phyloP scores from a whole-genome alignment of 2,113 vertebrate genomes.

The Phaethornis superciliosus region DNA sequence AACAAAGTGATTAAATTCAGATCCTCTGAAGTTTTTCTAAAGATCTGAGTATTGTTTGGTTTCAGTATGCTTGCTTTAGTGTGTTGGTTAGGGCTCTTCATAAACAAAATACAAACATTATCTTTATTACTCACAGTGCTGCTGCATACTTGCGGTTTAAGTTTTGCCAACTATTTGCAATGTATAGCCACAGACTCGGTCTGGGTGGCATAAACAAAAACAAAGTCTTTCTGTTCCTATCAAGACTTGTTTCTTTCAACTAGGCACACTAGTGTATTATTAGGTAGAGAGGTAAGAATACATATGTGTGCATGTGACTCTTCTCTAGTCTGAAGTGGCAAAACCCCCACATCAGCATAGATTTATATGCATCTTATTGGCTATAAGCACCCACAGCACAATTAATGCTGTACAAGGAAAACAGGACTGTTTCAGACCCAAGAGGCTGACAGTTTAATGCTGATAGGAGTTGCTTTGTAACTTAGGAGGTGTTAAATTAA shows the following conservation, averaged over 20 bases:
- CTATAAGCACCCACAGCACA: conserved; percentile 11
- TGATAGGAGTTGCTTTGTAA: conserved; percentile 7
- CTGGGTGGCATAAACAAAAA: conserved; percentile 68
- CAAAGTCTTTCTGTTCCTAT: conserved; percentile 64
- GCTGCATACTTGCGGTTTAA: conserved; percentile 67
- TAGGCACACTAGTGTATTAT: conserved; percentile 15
- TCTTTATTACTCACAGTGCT: conserved; percentile 65
- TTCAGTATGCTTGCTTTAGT: conserved; percentile 39
- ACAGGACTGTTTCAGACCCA: neutral
- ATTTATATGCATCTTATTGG: conserved; percentile 22
- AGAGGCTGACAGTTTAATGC: neutral
- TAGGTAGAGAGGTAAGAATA: conserved; percentile 29
- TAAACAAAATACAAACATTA: conserved; percentile 70
- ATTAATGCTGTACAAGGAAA: conserved; percentile 40
- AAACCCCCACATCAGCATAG: conserved; percentile 42
- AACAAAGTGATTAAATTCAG: conserved; percentile 48
- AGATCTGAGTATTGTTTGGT: conserved; percentile 50
- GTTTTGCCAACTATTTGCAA: conserved; percentile 67
- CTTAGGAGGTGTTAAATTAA: conserved; percentile 42
- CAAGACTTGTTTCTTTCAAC: conserved; percentile 46
- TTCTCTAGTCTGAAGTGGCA: conserved; percentile 14
- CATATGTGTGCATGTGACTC: neutral
- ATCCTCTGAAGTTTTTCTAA: conserved; percentile 53
- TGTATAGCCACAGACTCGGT: conserved; percentile 66
- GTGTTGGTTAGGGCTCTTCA: conserved; percentile 60